phyloP scores from a whole-genome alignment of 92 coral and sea anemone genomes.

The Phenganax marumi region DNA sequence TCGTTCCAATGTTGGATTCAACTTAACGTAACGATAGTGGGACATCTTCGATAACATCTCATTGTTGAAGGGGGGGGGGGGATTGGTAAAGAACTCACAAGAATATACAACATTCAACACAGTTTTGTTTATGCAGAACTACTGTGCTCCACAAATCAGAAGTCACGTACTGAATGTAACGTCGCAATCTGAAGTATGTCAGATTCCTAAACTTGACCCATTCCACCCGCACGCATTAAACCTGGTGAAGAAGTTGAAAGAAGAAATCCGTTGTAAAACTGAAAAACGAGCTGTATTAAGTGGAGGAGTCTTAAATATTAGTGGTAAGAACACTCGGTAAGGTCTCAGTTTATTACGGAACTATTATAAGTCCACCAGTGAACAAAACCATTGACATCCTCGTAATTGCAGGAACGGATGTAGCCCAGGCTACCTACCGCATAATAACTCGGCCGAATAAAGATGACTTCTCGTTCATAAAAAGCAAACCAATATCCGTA shows the following conservation, averaged over 20 bases:
- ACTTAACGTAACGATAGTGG: no score
- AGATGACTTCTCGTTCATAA: neutral
- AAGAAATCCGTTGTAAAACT: slow-evolving; percentile 1
- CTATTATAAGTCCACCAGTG: neutral
- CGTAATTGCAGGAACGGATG: slow-evolving; percentile 2
- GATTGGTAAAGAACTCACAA: no score
- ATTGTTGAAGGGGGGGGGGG: no score
- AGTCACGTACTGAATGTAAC: neutral
- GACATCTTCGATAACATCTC: no score
- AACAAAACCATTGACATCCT: neutral
- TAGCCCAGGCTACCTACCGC: slow-evolving; percentile 13
- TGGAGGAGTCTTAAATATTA: neutral
- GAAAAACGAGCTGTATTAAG: neutral
- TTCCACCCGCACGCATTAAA: slow-evolving; percentile 19
- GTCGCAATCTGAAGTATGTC: neutral
- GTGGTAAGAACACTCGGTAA: slow-evolving; percentile 1
- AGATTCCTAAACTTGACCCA: slow-evolving; percentile 13
- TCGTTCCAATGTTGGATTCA: no score
- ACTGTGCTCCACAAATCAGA: neutral
- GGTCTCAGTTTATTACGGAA: neutral
- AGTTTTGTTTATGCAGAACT: neutral
- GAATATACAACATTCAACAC: neutral
- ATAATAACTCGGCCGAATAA: neutral
- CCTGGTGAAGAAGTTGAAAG: neutral
- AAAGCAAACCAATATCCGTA: neutral